A percentile compares a stretch with the other conserved stretches of the same genome.
Conservation (phyloP, 2,113 vertebrate species). For the Polyodon spathula region DNA sequence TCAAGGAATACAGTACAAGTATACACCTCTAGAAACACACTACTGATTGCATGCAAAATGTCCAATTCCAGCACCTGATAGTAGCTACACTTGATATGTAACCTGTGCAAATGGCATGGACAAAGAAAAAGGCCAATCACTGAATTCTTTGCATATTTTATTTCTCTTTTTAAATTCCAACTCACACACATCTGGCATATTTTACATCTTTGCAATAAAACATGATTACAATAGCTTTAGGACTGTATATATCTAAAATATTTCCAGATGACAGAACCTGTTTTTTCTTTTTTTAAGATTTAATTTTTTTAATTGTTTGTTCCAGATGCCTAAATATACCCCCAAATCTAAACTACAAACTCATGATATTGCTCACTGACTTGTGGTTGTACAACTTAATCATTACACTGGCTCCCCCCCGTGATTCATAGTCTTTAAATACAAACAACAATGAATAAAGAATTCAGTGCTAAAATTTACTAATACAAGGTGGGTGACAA, state of each 20-base stretch:
- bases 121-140: conserved; percentile 58
- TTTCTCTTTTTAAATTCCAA: conserved; percentile 86
- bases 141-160: conserved; percentile 98
- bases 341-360: conserved; percentile 80
- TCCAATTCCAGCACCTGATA: no score
- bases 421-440: conserved; percentile 73
- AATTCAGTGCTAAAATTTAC: conserved; percentile 81
- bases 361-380: conserved; percentile 97
- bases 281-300: conserved; percentile 28
- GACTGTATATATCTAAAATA: conserved; percentile 99
- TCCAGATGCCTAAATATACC: conserved; percentile 76
- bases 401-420: conserved; percentile 71
- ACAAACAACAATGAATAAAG: conserved; percentile 94
- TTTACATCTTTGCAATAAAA: conserved; percentile 99
- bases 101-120: conserved; percentile 18
- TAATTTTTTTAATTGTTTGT: conserved; percentile 22
- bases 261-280: conserved; percentile 72
- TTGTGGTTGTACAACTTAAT: conserved; percentile 89
- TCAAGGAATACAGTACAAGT: neutral
- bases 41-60: conserved; percentile 28
- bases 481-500: conserved; percentile 79
- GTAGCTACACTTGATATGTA: conserved; percentile 13
- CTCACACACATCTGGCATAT: conserved; percentile 94
- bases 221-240: conserved; percentile 97
- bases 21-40: neutral